Percentiles rank a stretch among this genome's conserved stretches.
These are phyloP conservation scores for Alexandromys fortis DNA, from an alignment of 2,113 vertebrate genomes.

Conservation along the genomic window DNA sequence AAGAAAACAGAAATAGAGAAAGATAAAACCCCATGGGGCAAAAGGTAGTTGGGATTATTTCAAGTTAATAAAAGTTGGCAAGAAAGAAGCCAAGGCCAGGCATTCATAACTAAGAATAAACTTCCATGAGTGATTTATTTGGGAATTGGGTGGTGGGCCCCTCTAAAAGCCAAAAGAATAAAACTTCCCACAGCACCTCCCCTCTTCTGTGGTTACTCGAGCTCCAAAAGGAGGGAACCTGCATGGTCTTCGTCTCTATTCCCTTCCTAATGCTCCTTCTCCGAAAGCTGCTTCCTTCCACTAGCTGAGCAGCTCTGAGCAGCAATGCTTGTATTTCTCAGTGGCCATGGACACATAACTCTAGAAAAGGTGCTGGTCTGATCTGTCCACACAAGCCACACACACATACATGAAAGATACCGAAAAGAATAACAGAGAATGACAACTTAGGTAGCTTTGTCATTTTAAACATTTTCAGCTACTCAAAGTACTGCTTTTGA, in stretches of 20 bases:
- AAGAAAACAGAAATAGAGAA: no score
- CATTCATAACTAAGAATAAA: no score
- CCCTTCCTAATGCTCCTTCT: not conserved
- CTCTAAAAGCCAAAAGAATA: no score
- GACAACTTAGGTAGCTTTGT: not conserved
- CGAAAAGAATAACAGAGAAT: not conserved
- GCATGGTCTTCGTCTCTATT: not conserved
- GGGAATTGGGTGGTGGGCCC: no score
- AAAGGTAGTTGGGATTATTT: no score
- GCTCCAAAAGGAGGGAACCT: not conserved
- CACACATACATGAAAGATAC: not conserved
- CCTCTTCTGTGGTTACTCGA: not conserved
- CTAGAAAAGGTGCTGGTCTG: not conserved
- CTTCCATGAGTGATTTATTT: no score
- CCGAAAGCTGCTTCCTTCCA: not conserved
- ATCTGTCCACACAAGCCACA: not conserved
- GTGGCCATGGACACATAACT: not conserved
- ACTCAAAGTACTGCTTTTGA: not conserved
- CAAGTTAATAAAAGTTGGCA: no score
- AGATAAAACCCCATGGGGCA: no score
- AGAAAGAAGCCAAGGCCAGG: no score
- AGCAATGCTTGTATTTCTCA: conserved; percentile 33
- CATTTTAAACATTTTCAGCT: conserved; percentile 7
- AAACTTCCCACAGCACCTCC: no score
- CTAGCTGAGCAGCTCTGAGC: not conserved